Conservation (phyloP, 2,888 invertebrate genomes). For the Trichogramma evanescens region DNA sequence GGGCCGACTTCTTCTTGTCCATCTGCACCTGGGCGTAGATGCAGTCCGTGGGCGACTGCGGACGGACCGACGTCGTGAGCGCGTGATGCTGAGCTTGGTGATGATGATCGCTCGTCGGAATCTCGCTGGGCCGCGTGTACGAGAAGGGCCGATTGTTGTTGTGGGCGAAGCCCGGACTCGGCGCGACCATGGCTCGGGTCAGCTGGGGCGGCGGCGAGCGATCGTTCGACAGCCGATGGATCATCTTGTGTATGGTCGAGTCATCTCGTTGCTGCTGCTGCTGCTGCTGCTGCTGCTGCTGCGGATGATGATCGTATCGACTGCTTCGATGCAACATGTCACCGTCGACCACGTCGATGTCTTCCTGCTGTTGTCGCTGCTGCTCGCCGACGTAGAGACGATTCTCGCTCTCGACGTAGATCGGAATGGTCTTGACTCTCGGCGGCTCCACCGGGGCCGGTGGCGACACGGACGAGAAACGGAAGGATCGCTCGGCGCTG, state of each 20-base stretch:
- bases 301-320: conserved; percentile 33
- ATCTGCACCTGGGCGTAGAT: conserved; percentile 69
- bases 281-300: conserved; percentile 16
- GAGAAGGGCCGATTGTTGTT: conserved; percentile 77
- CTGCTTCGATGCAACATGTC: conserved; percentile 40
- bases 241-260: conserved; percentile 67
- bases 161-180: conserved; percentile 56
- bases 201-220: conserved; percentile 61
- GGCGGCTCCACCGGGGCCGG: conserved; percentile 6
- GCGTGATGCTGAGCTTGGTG: conserved; percentile 37
- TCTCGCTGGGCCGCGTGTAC: conserved; percentile 60
- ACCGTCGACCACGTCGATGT: conserved; percentile 28
- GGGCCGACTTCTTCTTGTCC: conserved; percentile 50
- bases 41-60: conserved; percentile 51
- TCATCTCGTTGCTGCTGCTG: conserved; percentile 31
- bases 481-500: conserved; percentile 35
- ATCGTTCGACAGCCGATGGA: conserved; percentile 67
- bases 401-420: conserved; percentile 8
- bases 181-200: conserved; percentile 55
- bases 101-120: no score
- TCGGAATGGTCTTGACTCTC: conserved; percentile 19
- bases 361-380: conserved; percentile 20
- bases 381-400: not conserved
- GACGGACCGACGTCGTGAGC: conserved; percentile 9
- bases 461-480: conserved; percentile 25